Evolutionary conservation across 2,797 vertebrate species (phyloP).

Genomic region (Delichon dasypus): DNA sequence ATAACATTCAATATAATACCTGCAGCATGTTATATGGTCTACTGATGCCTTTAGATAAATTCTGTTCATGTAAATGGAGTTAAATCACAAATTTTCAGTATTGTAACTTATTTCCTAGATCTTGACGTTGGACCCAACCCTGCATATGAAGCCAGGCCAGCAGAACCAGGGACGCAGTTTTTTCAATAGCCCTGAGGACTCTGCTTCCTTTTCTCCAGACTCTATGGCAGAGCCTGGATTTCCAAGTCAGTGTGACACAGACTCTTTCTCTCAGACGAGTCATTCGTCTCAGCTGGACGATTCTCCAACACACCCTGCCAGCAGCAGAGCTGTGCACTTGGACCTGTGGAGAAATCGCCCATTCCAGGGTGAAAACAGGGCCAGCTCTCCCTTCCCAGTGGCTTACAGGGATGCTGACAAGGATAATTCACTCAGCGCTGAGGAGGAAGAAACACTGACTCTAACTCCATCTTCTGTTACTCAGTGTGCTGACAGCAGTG

Average conservation of each 20-base stretch:
- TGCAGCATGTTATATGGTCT: not conserved
- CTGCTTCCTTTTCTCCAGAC: conserved; percentile 82
- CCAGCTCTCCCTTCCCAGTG: conserved; percentile 50
- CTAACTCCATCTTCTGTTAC: conserved; percentile 63
- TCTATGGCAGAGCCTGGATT: conserved; percentile 80
- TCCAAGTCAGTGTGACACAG: conserved; percentile 77
- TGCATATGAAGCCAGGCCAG: conserved; percentile 80
- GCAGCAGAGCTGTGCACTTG: conserved; percentile 46
- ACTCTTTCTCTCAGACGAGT: conserved; percentile 82
- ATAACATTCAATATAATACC: not conserved
- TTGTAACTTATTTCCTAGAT: conserved; percentile 73
- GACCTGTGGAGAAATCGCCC: conserved; percentile 62
- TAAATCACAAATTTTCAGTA: not conserved
- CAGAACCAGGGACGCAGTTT: conserved; percentile 73
- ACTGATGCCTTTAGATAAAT: not conserved
- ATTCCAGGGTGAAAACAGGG: conserved; percentile 55
- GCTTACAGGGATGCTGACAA: conserved; percentile 36
- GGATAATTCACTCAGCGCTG: conserved; percentile 62
- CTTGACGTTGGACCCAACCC: conserved; percentile 82
- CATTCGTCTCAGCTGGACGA: conserved; percentile 68
- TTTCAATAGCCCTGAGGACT: conserved; percentile 71
- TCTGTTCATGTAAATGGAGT: not conserved
- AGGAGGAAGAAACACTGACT: conserved; percentile 81
- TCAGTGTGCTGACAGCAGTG: conserved; percentile 63
- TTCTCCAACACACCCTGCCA: conserved; percentile 54